These are phyloP conservation scores for Sciurus niger DNA, from an alignment of 2,113 vertebrate species.

Conservation along the genomic window DNA sequence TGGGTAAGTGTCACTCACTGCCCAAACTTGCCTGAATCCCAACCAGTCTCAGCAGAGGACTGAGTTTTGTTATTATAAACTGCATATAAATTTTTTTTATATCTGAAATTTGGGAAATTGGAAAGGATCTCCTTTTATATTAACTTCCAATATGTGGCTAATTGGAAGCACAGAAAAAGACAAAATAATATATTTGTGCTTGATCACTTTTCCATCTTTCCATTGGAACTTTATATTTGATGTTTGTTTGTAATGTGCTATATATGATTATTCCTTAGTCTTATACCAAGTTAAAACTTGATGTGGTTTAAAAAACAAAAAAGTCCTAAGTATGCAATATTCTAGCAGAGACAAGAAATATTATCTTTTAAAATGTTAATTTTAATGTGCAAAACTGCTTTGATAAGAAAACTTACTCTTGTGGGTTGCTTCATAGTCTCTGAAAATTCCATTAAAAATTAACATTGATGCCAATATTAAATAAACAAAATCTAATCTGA, in stretches of 20 bases:
- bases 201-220: background rate
- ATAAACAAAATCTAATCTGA: conserved; percentile 66
- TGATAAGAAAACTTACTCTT: conserved; percentile 57
- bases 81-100: background rate
- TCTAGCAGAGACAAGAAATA: background rate
- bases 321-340: background rate
- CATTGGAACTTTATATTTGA: background rate
- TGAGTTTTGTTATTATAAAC: background rate
- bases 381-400: conserved; percentile 49
- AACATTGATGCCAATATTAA: conserved; percentile 49
- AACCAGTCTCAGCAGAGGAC: background rate
- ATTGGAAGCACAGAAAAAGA: background rate
- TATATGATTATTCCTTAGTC: background rate
- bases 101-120: background rate
- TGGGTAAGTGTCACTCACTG: background rate
- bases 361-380: conserved; percentile 55
- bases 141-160: background rate
- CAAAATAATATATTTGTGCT: background rate
- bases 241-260: background rate
- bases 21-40: background rate
- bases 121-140: background rate
- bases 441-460: conserved; percentile 73
- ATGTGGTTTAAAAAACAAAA: background rate
- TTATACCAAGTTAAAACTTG: background rate
- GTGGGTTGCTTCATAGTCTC: conserved; percentile 39